A percentile compares a stretch with the other conserved stretches of the same genome.
Conservation (phyloP, 2,113 vertebrate species). For the Myotis lucifugus region DNA sequence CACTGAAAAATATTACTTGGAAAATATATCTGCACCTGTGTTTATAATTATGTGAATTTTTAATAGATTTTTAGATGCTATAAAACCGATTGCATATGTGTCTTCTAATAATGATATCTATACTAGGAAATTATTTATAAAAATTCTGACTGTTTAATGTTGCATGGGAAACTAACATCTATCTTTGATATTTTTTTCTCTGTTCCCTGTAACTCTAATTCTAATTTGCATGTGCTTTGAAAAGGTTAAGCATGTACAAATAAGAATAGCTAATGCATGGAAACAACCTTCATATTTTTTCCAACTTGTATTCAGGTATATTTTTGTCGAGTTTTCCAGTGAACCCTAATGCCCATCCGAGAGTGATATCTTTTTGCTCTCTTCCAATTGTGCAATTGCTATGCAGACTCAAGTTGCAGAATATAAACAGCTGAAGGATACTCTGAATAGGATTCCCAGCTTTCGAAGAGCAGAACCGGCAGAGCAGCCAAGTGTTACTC, state of each 20-base stretch:
- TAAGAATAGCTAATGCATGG: slow-evolving; percentile 60
- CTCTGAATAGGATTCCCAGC: slow-evolving; percentile 88
- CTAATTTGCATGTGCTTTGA: slow-evolving; percentile 83
- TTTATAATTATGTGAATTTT: slow-evolving; percentile 36
- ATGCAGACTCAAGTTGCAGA: slow-evolving; percentile 93
- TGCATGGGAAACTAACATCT: slow-evolving; percentile 81
- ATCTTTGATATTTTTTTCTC: slow-evolving; percentile 75
- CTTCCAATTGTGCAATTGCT: slow-evolving; percentile 65
- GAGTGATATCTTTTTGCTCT: not conserved
- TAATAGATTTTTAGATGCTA: slow-evolving; percentile 18
- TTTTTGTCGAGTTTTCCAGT: not conserved
- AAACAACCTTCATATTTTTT: slow-evolving; percentile 45
- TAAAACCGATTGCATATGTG: slow-evolving; percentile 3
- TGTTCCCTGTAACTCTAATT: slow-evolving; percentile 60
- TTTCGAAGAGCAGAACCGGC: slow-evolving; percentile 79
- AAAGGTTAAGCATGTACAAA: slow-evolving; percentile 68
- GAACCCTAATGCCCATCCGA: not conserved
- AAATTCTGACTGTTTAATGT: slow-evolving; percentile 75
- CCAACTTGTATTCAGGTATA: slow-evolving; percentile 53
- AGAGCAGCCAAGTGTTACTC: slow-evolving; percentile 60
- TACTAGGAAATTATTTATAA: slow-evolving; percentile 52
- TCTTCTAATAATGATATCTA: slow-evolving; percentile 60
- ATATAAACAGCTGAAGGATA: slow-evolving; percentile 93
- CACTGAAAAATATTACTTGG: not conserved
- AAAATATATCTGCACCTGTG: not conserved